Evolutionary conservation across 2,113 vertebrate genomes (phyloP).

Genomic region (Pachypanchax playfairii): DNA sequence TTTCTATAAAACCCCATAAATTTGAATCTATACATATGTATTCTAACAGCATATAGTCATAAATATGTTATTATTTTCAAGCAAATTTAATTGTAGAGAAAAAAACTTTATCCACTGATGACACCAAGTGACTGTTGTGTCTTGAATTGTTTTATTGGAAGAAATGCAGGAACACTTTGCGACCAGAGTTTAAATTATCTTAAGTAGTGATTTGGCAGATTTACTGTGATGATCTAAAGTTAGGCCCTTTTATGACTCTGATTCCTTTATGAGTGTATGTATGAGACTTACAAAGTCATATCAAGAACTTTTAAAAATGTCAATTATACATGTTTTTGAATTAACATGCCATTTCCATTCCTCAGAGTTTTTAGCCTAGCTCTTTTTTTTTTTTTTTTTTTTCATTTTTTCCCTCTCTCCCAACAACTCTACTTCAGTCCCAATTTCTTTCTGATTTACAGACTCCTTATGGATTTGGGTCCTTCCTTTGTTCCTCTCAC

Average conservation of each 20-base stretch:
- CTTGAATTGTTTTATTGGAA: not conserved
- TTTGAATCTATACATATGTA: too few species aligned
- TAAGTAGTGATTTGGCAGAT: not conserved
- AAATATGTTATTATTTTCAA: too few species aligned
- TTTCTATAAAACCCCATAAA: too few species aligned
- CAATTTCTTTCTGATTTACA: constrained; percentile 57
- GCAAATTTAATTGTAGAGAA: too few species aligned
- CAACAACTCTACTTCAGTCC: constrained; percentile 9
- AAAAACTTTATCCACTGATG: too few species aligned
- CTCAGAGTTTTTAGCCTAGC: too few species aligned
- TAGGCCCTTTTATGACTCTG: constrained; percentile 16
- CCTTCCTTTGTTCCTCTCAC: constrained; percentile 25
- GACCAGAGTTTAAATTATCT: not conserved
- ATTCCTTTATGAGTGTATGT: too few species aligned
- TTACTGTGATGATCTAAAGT: not conserved
- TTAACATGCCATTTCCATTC: too few species aligned
- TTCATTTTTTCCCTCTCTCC: not conserved
- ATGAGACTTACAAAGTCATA: too few species aligned
- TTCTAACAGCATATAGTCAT: too few species aligned
- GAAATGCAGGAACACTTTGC: not conserved
- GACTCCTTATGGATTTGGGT: constrained; percentile 54
- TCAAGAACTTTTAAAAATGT: too few species aligned
- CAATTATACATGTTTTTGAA: too few species aligned
- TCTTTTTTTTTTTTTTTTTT: constrained; percentile 3
- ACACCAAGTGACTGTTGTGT: not conserved